These are phyloP conservation scores for Sakesphorus luctuosus DNA, from an alignment of 2,113 vertebrate species.

Conservation along the genomic window DNA sequence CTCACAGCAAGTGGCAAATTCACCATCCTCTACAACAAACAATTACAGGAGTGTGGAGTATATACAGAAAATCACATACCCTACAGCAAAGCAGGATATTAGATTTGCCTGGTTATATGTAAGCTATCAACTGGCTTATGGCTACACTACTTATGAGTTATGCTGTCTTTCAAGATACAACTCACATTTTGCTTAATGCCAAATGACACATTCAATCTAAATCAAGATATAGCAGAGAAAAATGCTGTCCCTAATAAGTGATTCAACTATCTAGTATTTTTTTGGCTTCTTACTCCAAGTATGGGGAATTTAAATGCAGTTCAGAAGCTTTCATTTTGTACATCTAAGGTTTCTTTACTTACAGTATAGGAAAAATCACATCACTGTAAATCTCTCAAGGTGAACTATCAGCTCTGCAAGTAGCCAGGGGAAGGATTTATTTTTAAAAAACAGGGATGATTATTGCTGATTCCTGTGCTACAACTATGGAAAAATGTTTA, in stretches of 20 bases:
- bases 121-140: conserved; percentile 38
- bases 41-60: conserved; percentile 9
- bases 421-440: background rate
- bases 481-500: background rate
- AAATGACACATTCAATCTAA: conserved; percentile 45
- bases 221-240: conserved; percentile 33
- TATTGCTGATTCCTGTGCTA: background rate
- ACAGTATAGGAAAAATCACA: background rate
- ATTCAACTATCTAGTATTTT: background rate
- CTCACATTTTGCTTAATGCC: conserved; percentile 46
- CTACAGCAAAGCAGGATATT: conserved; percentile 59
- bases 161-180: conserved; percentile 35
- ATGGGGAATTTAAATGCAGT: background rate
- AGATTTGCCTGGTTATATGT: conserved; percentile 54
- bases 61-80: conserved; percentile 49
- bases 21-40: conserved; percentile 30
- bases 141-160: conserved; percentile 33
- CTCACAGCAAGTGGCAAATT: conserved; percentile 31
- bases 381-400: background rate
- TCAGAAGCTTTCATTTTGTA: background rate
- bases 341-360: background rate
- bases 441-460: background rate
- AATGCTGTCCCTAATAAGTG: background rate
- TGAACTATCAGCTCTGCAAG: background rate
- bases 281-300: background rate